Base-by-base conservation (phyloP, 2,113 vertebrate genomes). In the Lipophrys pholis region DNA sequence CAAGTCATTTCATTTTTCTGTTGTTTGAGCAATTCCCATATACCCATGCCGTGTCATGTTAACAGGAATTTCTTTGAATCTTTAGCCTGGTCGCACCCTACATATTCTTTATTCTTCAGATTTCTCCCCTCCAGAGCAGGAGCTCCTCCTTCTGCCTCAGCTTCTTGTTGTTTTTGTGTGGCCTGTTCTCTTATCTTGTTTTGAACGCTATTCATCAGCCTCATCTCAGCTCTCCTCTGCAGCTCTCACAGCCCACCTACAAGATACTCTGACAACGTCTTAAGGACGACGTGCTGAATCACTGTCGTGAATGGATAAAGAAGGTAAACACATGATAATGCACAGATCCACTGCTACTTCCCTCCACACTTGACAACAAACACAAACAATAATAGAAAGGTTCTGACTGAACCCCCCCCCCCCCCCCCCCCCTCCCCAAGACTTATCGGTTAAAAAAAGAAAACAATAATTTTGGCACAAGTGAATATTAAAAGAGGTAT, bases 221-320 rank as follows among this genome's bases (percentile, higher is more conserved):
- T 41, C 14, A 51, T 65, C 21, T 73, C 57, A 7, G 35, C 41
- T 65, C 42, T 45, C 43, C 63, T 41, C 48, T 40, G 53, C 15
- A 46, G 1, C 60, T 6, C 11, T 7, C 36, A 12, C 2, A 51
- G 68, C 63, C 63, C 67, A 51, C 70, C 51, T 54, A 64, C 42
- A 60, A 39, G 69, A 15, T 45, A 73, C 67, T 10, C 35, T 65
- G 15, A 82, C 39, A 57, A 35, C n/a, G 21, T 51, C 11, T 35
- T 59, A 21, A 17, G 30, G 21, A 57, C 41, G 42, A 69, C 59
- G 49, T 49, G 12, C 35, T 71, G 6, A 81, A 77, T 64, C 75
- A 73, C 76, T 14, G 42, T 55, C 40, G 73, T 71, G 53, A 69
- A 63, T 41, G 76, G 38, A 11, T 66, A 36, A 48, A 60, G 7